phyloP scores from a whole-genome alignment of 2,888 invertebrate genomes.

The Chalcis sispes region DNA sequence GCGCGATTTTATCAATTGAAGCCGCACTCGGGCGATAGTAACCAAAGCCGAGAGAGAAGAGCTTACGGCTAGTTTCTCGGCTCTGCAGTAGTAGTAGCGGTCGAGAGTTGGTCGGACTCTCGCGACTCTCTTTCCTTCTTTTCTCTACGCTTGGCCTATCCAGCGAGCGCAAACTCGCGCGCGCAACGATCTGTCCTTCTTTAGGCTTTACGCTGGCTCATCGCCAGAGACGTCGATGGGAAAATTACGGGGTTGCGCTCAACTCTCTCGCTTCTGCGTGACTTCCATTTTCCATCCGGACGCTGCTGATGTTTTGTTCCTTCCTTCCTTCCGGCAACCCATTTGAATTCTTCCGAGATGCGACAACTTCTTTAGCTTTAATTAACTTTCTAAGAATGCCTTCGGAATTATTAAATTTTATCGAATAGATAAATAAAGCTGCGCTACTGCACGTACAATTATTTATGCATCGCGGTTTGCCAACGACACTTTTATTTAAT shows the following conservation, averaged over 20 bases:
- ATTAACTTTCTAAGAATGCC: no score
- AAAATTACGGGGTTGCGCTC: slow-evolving; percentile 62
- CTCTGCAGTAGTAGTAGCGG: no score
- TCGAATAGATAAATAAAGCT: neutral
- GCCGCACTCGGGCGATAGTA: slow-evolving; percentile 32
- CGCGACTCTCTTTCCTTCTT: neutral
- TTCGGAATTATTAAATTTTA: no score
- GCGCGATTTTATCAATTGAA: slow-evolving; percentile 27
- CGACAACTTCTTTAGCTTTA: neutral
- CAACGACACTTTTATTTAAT: no score
- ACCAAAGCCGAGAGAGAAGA: neutral
- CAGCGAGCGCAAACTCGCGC: no score
- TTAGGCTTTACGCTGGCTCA: slow-evolving; percentile 57
- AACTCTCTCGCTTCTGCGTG: slow-evolving; percentile 64
- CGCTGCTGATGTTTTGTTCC: neutral
- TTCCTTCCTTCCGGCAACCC: slow-evolving; percentile 28
- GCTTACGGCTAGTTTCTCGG: neutral
- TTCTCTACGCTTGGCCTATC: neutral
- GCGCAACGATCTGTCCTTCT: neutral
- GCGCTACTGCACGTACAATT: no score
- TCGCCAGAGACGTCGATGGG: slow-evolving; percentile 64
- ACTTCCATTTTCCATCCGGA: slow-evolving; percentile 54
- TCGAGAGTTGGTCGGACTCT: neutral
- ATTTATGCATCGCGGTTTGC: no score
- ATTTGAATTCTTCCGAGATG: slow-evolving; percentile 60